Conservation (phyloP, 2,888 invertebrate species). For the Marronus borbonicus region DNA sequence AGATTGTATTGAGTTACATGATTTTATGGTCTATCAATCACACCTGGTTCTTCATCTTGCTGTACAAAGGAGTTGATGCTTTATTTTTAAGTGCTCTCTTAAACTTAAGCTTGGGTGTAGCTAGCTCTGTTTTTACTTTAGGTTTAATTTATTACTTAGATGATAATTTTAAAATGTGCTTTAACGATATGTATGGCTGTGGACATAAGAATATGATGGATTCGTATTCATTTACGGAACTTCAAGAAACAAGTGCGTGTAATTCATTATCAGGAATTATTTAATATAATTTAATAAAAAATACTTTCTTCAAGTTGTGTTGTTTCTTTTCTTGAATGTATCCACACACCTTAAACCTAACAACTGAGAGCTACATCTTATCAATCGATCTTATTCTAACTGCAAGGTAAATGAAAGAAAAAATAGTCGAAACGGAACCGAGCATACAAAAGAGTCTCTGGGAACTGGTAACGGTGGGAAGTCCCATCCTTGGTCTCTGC, state of each 20-base stretch:
- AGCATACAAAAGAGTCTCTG: too few relatives aligned
- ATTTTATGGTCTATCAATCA: conserved; percentile 32
- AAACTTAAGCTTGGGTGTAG: conserved; percentile 39
- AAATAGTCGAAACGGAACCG: too few relatives aligned
- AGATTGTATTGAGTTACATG: conserved; percentile 39
- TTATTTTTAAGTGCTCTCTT: conserved; percentile 39
- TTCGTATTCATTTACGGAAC: conserved; percentile 37
- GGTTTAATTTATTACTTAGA: conserved; percentile 42
- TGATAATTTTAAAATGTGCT: conserved; percentile 28
- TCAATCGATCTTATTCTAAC: too few relatives aligned
- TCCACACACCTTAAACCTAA: too few relatives aligned
- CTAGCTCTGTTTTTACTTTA: conserved; percentile 25
- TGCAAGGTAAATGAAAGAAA: too few relatives aligned
- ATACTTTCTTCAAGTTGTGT: not conserved
- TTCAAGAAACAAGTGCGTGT: conserved; percentile 31
- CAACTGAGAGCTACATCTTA: too few relatives aligned
- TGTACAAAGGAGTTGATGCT: conserved; percentile 34
- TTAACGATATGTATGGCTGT: conserved; percentile 42
- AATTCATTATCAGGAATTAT: conserved; percentile 24
- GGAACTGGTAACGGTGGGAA: too few relatives aligned
- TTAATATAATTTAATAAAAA: conserved; percentile 11
- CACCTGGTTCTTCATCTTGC: conserved; percentile 25
- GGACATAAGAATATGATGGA: conserved; percentile 11
- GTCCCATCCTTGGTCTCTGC: too few relatives aligned
- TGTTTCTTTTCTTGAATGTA: not conserved